Conservation (phyloP, 2,797 vertebrate species). For the Chrosomus eos region DNA sequence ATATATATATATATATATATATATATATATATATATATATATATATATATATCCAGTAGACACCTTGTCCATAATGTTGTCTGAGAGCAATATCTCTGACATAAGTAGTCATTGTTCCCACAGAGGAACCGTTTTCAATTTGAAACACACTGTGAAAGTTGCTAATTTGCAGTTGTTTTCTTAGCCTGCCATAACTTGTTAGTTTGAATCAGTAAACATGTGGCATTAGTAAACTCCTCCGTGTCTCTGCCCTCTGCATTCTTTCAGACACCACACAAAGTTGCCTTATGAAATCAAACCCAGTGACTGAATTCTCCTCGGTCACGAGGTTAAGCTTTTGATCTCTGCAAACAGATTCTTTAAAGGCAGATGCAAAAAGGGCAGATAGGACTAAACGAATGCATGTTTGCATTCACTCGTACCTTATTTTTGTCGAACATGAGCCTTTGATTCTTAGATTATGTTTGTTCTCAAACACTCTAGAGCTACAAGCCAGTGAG, state of each 20-base stretch:
- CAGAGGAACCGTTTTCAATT: conserved; percentile 37
- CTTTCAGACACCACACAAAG: conserved; percentile 61
- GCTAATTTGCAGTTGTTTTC: conserved; percentile 68
- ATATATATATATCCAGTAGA: not conserved
- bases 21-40: too few relatives aligned
- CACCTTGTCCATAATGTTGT: not conserved
- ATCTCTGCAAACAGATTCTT: conserved; percentile 74
- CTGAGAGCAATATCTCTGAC: not conserved
- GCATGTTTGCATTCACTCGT: conserved; percentile 76
- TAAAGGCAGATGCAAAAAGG: conserved; percentile 65
- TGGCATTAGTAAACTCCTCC: conserved; percentile 60
- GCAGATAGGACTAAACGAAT: conserved; percentile 72
- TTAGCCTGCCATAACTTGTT: conserved; percentile 62
- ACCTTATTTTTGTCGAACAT: conserved; percentile 70
- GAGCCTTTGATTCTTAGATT: conserved; percentile 71
- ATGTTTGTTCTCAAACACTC: conserved; percentile 70
- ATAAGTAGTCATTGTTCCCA: conserved; percentile 9
- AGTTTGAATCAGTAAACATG: conserved; percentile 62
- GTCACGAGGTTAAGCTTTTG: conserved; percentile 79
- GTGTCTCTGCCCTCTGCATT: conserved; percentile 56
- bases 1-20: too few relatives aligned
- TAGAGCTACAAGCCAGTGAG: not conserved
- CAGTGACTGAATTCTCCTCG: conserved; percentile 66
- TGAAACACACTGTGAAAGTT: conserved; percentile 51
- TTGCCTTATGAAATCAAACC: conserved; percentile 72